Conservation (phyloP, 2,797 vertebrate species). For the Pelobates cultripes region DNA sequence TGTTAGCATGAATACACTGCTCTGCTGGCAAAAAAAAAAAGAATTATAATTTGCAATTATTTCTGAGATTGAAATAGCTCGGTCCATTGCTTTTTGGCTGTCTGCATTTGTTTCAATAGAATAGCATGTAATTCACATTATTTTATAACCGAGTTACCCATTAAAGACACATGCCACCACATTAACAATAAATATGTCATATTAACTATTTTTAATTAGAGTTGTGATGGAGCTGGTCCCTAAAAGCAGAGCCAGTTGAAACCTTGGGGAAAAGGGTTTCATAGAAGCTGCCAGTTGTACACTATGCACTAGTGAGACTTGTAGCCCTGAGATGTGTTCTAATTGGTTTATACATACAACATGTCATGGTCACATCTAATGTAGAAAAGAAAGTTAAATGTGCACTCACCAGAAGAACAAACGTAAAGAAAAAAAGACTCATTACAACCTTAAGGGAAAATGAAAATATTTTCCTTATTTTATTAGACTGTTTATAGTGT, state of each 20-base stretch:
- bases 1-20: background rate
- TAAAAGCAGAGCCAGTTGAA: background rate
- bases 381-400: too few species aligned
- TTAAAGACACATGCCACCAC: background rate
- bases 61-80: background rate
- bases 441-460: too few species aligned
- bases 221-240: background rate
- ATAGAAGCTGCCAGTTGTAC: background rate
- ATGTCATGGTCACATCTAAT: background rate
- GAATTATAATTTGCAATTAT: background rate
- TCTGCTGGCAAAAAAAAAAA: background rate
- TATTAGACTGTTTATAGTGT: too few species aligned
- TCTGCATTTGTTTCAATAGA: background rate
- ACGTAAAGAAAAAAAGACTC: too few species aligned
- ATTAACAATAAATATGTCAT: background rate
- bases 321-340: background rate
- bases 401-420: too few species aligned
- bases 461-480: too few species aligned
- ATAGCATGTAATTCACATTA: background rate
- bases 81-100: background rate
- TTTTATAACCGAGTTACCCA: background rate
- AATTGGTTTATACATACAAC: background rate
- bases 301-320: background rate
- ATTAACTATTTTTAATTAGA: background rate
- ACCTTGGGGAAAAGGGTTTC: background rate